These are phyloP conservation scores for Aromia moschata DNA, from an alignment of 2,888 invertebrate genomes.

Conservation along the genomic window DNA sequence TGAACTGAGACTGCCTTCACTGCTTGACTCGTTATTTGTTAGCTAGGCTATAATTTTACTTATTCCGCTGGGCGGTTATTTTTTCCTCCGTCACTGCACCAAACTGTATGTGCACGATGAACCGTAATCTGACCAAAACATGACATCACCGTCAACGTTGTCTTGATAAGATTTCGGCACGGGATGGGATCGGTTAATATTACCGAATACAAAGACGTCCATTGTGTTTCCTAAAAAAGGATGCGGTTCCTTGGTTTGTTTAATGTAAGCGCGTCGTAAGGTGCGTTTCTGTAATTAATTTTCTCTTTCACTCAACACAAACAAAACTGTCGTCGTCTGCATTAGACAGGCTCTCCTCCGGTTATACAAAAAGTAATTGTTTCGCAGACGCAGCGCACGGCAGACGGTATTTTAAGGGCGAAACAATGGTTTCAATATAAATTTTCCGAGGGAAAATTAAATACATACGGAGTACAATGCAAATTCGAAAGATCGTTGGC, in stretches of 20 bases:
- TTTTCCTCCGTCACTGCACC: no score
- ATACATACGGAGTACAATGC: constrained; percentile 22
- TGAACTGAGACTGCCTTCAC: no score
- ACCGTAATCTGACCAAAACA: background rate
- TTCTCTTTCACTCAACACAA: constrained; percentile 44
- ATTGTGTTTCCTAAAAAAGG: constrained; percentile 38
- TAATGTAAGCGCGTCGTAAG: constrained; percentile 37
- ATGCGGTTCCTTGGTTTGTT: constrained; percentile 41
- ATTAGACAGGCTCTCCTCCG: constrained; percentile 41
- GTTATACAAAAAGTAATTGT: constrained; percentile 35
- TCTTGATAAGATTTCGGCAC: constrained; percentile 15
- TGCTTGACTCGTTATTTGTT: no score
- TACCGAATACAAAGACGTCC: constrained; percentile 34
- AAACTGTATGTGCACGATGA: no score
- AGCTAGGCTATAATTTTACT: no score
- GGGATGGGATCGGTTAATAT: constrained; percentile 21
- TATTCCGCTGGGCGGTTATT: no score
- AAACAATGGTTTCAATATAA: constrained; percentile 24
- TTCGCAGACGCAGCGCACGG: constrained; percentile 23
- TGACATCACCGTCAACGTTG: background rate
- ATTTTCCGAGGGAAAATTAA: constrained; percentile 20
- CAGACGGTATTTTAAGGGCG: constrained; percentile 27
- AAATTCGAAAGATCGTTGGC: constrained; percentile 23
- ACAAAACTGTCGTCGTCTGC: constrained; percentile 43
- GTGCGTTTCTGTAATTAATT: constrained; percentile 44